phyloP scores from a whole-genome alignment of 1,140 invertebrate genomes.

The Achroia grisella region DNA sequence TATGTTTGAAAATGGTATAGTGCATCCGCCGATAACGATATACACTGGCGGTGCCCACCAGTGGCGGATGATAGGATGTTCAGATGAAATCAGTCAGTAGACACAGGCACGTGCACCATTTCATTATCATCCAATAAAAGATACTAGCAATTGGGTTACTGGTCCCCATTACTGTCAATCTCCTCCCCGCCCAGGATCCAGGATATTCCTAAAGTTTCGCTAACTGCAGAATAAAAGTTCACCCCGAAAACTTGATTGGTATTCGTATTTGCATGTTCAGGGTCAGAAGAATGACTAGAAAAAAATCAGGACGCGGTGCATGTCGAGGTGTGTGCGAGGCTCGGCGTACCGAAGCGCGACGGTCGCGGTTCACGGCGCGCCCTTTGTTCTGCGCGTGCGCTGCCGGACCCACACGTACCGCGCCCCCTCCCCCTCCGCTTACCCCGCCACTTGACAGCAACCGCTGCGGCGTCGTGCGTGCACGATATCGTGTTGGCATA shows the following conservation, averaged over 20 bases:
- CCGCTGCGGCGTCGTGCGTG: not conserved
- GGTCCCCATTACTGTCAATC: too few relatives aligned
- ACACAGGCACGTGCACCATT: too few relatives aligned
- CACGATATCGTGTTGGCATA: not conserved
- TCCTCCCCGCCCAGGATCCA: too few relatives aligned
- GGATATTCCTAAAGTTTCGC: too few relatives aligned
- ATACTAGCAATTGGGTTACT: too few relatives aligned
- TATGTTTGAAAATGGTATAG: too few relatives aligned
- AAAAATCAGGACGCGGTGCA: constrained; percentile 36
- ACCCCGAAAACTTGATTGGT: not conserved
- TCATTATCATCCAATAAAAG: too few relatives aligned
- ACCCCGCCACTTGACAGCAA: constrained; percentile 4
- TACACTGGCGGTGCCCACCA: too few relatives aligned
- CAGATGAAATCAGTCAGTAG: too few relatives aligned
- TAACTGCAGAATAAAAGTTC: not conserved
- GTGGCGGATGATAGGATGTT: too few relatives aligned
- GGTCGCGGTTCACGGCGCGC: constrained; percentile 66
- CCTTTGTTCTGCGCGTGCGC: constrained; percentile 63
- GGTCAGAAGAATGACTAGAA: constrained; percentile 12
- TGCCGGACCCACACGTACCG: constrained; percentile 20
- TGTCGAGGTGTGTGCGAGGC: constrained; percentile 29
- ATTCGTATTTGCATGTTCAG: not conserved
- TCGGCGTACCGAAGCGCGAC: constrained; percentile 47
- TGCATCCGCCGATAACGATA: too few relatives aligned
- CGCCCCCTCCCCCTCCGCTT: constrained; percentile 7